Evolutionary conservation across 2,888 invertebrate genomes (phyloP).

Genomic region (Spodoptera picta): DNA sequence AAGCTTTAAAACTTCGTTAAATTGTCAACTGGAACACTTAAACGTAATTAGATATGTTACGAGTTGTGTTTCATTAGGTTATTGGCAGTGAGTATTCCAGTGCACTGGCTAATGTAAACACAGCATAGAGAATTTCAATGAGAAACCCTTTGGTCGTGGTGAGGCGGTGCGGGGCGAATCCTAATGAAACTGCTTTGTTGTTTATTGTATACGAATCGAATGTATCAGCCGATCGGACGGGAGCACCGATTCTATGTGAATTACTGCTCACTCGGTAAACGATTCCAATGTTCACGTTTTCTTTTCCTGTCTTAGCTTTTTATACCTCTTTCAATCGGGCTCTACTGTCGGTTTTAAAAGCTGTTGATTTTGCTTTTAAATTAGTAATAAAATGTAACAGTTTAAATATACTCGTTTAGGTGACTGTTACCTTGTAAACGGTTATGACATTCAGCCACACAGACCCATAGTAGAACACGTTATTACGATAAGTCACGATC

Average conservation of each 20-base stretch:
- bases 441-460: conserved; percentile 1
- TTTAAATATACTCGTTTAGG: conserved; percentile 3
- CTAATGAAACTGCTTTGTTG: conserved; percentile 68
- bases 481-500: conserved; percentile 18
- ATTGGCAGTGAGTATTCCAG: conserved; percentile 22
- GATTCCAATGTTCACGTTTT: conserved; percentile 23
- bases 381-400: neutral
- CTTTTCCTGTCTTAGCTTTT: conserved; percentile 16
- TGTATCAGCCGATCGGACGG: conserved; percentile 47
- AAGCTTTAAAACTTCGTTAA: too few species aligned
- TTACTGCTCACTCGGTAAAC: conserved; percentile 42
- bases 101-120: conserved; percentile 33
- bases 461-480: neutral
- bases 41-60: too few species aligned
- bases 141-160: conserved; percentile 47
- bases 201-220: conserved; percentile 56
- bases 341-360: neutral
- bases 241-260: conserved; percentile 42
- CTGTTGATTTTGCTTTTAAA: too few species aligned
- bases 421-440: conserved; percentile 1
- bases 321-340: conserved; percentile 1
- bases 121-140: conserved; percentile 52
- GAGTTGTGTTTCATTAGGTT: neutral
- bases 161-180: conserved; percentile 55
- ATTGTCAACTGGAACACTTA: too few species aligned